Percentiles rank a stretch among this genome's conserved stretches.
Conservation (phyloP, 2,888 invertebrate genomes). For the Rosalia funebris region DNA sequence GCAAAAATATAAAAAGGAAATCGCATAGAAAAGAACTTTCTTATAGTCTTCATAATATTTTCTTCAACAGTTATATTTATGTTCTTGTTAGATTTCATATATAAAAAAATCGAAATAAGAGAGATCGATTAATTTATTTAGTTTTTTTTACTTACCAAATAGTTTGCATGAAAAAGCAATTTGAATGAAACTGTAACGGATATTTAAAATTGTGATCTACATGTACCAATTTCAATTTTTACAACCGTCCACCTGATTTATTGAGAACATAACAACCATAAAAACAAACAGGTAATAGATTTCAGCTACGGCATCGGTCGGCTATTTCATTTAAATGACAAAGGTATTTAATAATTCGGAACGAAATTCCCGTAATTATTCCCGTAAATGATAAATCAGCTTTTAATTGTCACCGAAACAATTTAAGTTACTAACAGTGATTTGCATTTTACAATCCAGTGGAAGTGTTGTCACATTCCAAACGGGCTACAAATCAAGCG, state of each 20-base stretch:
- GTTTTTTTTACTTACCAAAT: too few relatives aligned
- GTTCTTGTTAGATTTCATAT: too few relatives aligned
- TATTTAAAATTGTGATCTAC: too few relatives aligned
- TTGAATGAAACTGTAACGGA: too few relatives aligned
- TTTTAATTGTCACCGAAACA: slow-evolving; percentile 25
- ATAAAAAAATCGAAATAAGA: too few relatives aligned
- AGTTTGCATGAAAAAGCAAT: too few relatives aligned
- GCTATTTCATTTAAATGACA: not conserved
- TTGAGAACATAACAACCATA: not conserved
- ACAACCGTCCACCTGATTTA: not conserved
- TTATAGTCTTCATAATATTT: too few relatives aligned
- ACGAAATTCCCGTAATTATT: slow-evolving; percentile 7
- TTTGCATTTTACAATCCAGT: slow-evolving; percentile 22
- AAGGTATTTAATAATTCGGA: slow-evolving; percentile 7
- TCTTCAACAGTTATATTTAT: too few relatives aligned
- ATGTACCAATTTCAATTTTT: not conserved
- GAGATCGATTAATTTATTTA: too few relatives aligned
- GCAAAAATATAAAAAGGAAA: too few relatives aligned
- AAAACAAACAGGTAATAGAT: not conserved
- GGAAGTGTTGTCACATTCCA: slow-evolving; percentile 13
- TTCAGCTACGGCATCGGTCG: not conserved
- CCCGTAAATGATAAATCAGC: slow-evolving; percentile 16
- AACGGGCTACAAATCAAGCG: slow-evolving; percentile 18
- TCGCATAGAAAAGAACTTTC: too few relatives aligned
- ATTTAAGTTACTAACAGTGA: slow-evolving; percentile 22